Conservation (phyloP, 2,888 invertebrate species). For the Heliconius erato region DNA sequence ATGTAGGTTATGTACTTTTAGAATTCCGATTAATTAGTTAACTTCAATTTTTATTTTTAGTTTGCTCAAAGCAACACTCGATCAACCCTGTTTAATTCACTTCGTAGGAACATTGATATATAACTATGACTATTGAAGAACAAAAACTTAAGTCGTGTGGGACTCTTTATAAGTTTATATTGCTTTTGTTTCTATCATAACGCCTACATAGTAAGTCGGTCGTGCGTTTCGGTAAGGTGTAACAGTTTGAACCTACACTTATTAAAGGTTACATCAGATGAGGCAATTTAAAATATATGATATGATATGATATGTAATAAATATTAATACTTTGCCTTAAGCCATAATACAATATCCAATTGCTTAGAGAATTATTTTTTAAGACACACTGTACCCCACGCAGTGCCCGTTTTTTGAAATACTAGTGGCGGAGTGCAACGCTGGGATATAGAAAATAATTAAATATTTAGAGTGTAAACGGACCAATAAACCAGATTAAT, state of each 20-base stretch:
- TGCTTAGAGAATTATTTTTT: not conserved
- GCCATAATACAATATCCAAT: not conserved
- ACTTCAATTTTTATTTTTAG: no score
- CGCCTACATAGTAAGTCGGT: constrained; percentile 39
- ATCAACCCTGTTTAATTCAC: constrained; percentile 35
- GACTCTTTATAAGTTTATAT: constrained; percentile 36
- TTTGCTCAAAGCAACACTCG: not conserved
- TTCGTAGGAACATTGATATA: constrained; percentile 4
- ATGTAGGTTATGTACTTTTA: no score
- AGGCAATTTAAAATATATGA: constrained; percentile 8
- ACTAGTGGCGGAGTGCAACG: not conserved
- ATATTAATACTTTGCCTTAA: not conserved
- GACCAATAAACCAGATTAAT: not conserved
- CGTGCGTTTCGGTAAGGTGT: constrained; percentile 34
- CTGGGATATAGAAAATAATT: not conserved
- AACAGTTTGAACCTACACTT: constrained; percentile 24
- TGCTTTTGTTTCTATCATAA: constrained; percentile 41
- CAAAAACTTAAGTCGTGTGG: constrained; percentile 33
- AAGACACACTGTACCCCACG: not conserved
- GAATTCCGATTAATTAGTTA: no score
- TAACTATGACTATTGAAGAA: constrained; percentile 4
- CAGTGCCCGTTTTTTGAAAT: no score
- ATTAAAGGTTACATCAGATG: constrained; percentile 31
- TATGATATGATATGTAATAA: not conserved
- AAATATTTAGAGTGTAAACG: not conserved